Conservation (phyloP, 2,888 invertebrate species). For the Polia nebulosa region DNA sequence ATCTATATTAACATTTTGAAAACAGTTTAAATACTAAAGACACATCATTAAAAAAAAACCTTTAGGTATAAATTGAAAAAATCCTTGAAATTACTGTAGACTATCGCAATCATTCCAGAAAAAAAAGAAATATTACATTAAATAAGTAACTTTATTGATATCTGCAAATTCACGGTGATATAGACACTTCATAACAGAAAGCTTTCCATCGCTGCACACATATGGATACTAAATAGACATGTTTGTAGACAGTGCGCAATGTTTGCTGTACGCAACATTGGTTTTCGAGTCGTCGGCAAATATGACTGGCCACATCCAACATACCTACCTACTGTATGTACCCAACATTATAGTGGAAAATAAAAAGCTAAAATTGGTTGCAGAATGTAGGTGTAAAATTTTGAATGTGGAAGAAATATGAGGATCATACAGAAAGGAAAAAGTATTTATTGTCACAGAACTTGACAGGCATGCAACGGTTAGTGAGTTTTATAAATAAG, state of each 20-base stretch:
- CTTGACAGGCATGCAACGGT: too few relatives aligned
- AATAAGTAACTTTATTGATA: conserved; percentile 15
- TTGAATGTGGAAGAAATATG: background rate
- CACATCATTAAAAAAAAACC: too few relatives aligned
- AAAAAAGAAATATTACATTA: background rate
- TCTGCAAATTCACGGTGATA: conserved; percentile 7
- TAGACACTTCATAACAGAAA: conserved; percentile 12
- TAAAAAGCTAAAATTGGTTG: background rate
- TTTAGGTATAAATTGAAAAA: too few relatives aligned
- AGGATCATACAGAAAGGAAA: background rate
- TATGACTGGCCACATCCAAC: conserved; percentile 47
- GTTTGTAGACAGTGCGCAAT: conserved; percentile 51
- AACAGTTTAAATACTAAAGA: too few relatives aligned
- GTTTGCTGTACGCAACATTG: conserved; percentile 66
- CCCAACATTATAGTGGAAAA: conserved; percentile 1
- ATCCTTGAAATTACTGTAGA: too few relatives aligned
- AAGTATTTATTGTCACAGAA: background rate
- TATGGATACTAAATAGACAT: conserved; percentile 16
- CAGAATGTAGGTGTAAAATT: too few relatives aligned
- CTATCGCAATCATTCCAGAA: conserved; percentile 12
- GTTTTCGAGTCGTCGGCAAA: conserved; percentile 71
- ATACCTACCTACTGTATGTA: background rate
- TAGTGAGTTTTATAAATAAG: too few relatives aligned
- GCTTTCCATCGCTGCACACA: conserved; percentile 33
- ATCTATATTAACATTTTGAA: too few relatives aligned